Evolutionary conservation across 2,113 vertebrate genomes (phyloP).

Genomic region (Chloropsis hardwickii): DNA sequence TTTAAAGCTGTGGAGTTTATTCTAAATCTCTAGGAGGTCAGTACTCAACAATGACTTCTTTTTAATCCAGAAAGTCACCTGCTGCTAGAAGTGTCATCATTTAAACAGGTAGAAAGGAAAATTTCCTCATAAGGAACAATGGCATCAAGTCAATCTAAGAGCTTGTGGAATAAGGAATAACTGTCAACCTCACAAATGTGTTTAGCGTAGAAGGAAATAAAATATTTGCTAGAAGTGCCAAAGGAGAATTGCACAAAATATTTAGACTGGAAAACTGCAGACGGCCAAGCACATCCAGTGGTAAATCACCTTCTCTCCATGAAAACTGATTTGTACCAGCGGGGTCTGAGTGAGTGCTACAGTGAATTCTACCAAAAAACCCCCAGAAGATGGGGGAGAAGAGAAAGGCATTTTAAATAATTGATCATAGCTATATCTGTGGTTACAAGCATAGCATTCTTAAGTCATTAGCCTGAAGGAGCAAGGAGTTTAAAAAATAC

Average conservation of each 20-base stretch:
- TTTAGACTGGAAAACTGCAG: constrained; percentile 48
- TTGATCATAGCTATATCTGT: constrained; percentile 18
- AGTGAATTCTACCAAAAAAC: neutral
- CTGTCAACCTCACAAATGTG: neutral
- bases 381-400: neutral
- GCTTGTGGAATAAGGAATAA: neutral
- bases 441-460: constrained; percentile 3
- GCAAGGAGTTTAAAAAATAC: constrained; percentile 19
- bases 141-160: neutral
- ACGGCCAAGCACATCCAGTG: neutral
- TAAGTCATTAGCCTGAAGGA: constrained; percentile 47
- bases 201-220: constrained; percentile 34
- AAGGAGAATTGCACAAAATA: neutral
- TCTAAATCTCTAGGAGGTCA: neutral
- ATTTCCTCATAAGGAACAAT: neutral
- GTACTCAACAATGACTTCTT: neutral
- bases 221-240: constrained; percentile 26
- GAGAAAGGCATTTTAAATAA: constrained; percentile 26
- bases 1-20: neutral
- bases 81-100: neutral
- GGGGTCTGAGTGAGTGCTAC: constrained; percentile 10
- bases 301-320: constrained; percentile 23
- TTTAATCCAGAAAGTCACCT: neutral
- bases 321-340: constrained; percentile 61
- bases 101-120: neutral